Evolutionary conservation across 1,140 invertebrate genomes (phyloP).

Genomic region (Diabrotica undecimpunctata): DNA sequence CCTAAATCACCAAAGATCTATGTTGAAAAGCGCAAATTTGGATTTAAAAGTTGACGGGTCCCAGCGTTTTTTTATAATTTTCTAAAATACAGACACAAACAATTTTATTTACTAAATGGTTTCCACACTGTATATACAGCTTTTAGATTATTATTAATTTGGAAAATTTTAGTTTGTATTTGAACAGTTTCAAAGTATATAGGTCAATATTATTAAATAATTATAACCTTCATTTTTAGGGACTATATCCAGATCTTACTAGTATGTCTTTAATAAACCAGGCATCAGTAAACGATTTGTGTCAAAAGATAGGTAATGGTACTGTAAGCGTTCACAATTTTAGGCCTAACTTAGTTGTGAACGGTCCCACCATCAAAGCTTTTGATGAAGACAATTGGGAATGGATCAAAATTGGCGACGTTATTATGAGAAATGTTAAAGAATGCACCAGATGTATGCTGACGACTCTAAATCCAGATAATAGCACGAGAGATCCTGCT

Average conservation of each 20-base stretch:
- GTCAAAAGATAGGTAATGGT: constrained; percentile 53
- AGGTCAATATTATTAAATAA: too few species aligned
- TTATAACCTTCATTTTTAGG: constrained; percentile 25
- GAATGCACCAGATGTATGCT: constrained; percentile 63
- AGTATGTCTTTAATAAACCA: constrained; percentile 55
- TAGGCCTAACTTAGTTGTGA: constrained; percentile 65
- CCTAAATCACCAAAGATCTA: too few species aligned
- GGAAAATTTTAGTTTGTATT: too few species aligned
- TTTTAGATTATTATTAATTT: too few species aligned
- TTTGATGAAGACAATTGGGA: constrained; percentile 69
- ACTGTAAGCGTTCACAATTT: constrained; percentile 57
- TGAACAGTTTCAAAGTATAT: too few species aligned
- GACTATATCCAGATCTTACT: constrained; percentile 37
- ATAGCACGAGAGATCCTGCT: constrained; percentile 50
- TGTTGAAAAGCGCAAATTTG: too few species aligned
- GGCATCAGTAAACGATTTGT: constrained; percentile 61
- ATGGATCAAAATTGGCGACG: constrained; percentile 64
- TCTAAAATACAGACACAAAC: too few species aligned
- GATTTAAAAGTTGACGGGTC: too few species aligned
- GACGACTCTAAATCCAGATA: constrained; percentile 57
- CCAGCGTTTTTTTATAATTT: too few species aligned
- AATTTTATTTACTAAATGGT: too few species aligned
- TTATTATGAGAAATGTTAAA: constrained; percentile 60
- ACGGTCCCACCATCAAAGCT: constrained; percentile 51
- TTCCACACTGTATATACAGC: too few species aligned